phyloP scores from a whole-genome alignment of 2,888 invertebrate genomes.

The Anaspis maculata region DNA sequence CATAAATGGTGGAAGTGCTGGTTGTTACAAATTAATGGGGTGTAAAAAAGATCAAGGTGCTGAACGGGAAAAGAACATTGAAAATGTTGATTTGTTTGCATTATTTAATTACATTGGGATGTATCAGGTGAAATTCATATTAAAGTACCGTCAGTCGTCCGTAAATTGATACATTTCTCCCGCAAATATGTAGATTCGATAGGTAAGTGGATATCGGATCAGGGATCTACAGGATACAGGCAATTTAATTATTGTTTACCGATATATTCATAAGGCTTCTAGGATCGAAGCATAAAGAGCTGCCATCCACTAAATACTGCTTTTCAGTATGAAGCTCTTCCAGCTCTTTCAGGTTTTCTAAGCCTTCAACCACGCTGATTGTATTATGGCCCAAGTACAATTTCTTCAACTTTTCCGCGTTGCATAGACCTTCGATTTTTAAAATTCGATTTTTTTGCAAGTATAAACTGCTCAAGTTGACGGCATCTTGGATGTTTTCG shows the following conservation, averaged over 20 bases:
- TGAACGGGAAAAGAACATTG: too few relatives aligned
- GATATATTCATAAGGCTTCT: constrained; percentile 50
- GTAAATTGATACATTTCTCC: too few relatives aligned
- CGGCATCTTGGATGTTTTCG: constrained; percentile 47
- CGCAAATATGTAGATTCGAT: neutral
- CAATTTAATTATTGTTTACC: constrained; percentile 42
- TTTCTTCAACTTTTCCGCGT: constrained; percentile 61
- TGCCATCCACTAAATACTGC: constrained; percentile 50
- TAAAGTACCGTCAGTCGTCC: too few relatives aligned
- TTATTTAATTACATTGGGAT: too few relatives aligned
- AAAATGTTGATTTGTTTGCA: too few relatives aligned
- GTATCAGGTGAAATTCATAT: too few relatives aligned
- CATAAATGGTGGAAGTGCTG: too few relatives aligned
- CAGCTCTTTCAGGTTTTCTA: constrained; percentile 51
- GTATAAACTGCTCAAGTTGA: constrained; percentile 56
- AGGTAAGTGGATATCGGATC: constrained; percentile 1
- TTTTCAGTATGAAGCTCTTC: constrained; percentile 62
- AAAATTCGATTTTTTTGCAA: constrained; percentile 74
- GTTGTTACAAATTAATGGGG: too few relatives aligned
- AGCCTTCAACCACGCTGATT: constrained; percentile 61
- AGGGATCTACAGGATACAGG: too few relatives aligned
- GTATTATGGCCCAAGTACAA: constrained; percentile 65
- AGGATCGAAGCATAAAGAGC: constrained; percentile 60
- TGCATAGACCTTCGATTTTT: constrained; percentile 62
- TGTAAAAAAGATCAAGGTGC: too few relatives aligned